Evolutionary conservation across 2,113 vertebrate species (phyloP).

Genomic region (Antigone vipio): DNA sequence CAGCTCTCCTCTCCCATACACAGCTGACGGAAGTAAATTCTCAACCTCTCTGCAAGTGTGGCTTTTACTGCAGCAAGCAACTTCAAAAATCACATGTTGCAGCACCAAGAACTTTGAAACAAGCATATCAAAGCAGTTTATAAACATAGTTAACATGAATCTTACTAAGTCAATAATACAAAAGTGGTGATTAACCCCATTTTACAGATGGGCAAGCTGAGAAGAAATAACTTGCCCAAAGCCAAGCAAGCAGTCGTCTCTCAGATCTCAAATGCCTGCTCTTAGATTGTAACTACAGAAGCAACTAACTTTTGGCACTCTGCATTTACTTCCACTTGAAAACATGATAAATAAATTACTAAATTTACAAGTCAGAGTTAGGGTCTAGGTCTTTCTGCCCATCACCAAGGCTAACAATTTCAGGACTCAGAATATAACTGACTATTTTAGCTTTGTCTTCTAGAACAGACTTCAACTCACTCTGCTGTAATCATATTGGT

Average conservation of each 20-base stretch:
- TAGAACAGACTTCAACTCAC: neutral
- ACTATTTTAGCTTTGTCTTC: slow-evolving; percentile 11
- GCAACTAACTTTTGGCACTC: neutral
- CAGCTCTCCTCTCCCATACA: neutral
- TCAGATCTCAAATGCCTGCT: neutral
- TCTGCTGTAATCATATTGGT: neutral
- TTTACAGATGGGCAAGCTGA: slow-evolving; percentile 13
- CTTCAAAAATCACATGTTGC: neutral
- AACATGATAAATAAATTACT: neutral
- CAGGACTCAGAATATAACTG: slow-evolving; percentile 42
- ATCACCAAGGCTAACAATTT: slow-evolving; percentile 17
- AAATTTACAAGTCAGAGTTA: neutral
- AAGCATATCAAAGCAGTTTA: neutral
- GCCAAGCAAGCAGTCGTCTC: neutral
- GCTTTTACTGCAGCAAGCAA: neutral
- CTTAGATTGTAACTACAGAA: neutral
- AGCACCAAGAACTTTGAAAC: neutral
- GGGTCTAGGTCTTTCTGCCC: neutral
- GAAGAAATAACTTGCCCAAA: neutral
- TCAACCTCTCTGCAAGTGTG: neutral
- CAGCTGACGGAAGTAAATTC: neutral
- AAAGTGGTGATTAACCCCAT: slow-evolving; percentile 20
- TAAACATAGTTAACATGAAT: neutral
- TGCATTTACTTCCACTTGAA: neutral
- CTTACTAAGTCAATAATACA: neutral